Evolutionary conservation across 2,113 vertebrate genomes (phyloP), one percentile per base, ranked within the genome.

Genomic region (Notothenia coriiceps): DNA sequence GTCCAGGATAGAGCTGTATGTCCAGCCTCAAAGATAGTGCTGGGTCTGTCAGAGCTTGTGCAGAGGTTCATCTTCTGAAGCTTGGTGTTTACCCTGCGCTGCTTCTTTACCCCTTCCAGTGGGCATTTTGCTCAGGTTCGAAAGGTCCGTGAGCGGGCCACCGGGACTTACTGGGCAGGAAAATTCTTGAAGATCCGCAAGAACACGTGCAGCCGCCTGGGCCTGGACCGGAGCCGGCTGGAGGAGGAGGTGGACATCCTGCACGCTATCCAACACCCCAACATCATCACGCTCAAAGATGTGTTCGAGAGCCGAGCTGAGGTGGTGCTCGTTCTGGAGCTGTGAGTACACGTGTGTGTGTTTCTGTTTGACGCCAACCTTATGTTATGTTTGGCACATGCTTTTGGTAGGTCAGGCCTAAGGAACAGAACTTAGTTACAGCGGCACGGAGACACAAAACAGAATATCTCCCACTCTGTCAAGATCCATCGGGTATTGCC

Each of bases 281-380:
- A 94, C 84, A 88, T 96, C 54, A 91, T 96, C 86, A 59, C 49
- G 10, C 91, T 96, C 7, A 90, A 89, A 2, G 88, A 97, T 3
- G 90, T 96, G 61, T 97, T 97, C 0, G 82, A 94, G 85, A 93
- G 95, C 90, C 88, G 84, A 15, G 89, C 94, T 0, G 94, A 97
- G 89, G 84, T 95, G 92, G 95, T 96, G 68, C 94, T 95, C 1
- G 62, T 97, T 59, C 83, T 96, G 83, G 96, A 97, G 86, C 92
- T 96, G 95, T 96, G 85, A 94, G 96, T 68, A 44, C 17, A 10
- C 33, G n/a, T 54, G 40, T 77, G 22, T 74, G 18, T 77, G 40
- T 59, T 18, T 25, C 1, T 40, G 35, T 40, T 6, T 40, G 3
- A 29, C 29, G 29, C 29, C 29, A 29, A 29, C 6, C 35, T 7